A percentile compares a stretch with the other conserved stretches of the same genome.
phyloP scores from a whole-genome alignment of 64 coral and sea anemone genomes.

The Montipora efflorescens region DNA sequence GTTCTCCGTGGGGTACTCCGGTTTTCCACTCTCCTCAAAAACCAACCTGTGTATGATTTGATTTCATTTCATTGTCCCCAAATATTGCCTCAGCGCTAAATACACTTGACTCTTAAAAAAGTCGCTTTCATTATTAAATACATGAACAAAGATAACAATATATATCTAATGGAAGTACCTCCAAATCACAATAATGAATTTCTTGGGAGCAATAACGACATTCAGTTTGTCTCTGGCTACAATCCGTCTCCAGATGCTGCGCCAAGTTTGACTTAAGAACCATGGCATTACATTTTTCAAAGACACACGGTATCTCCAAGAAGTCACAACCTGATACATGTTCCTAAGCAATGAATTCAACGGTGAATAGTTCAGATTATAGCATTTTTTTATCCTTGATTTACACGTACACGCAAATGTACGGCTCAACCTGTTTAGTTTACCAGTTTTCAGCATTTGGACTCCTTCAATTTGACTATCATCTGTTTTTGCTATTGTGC shows the following conservation, averaged over 20 bases:
- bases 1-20: too few relatives aligned
- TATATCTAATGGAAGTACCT: slow-evolving; percentile 26
- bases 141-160: not conserved
- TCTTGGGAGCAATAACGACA: slow-evolving; percentile 41
- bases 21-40: too few relatives aligned
- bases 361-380: not conserved
- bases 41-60: too few relatives aligned
- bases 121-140: too few relatives aligned
- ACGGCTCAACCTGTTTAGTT: too few relatives aligned
- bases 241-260: slow-evolving; percentile 52
- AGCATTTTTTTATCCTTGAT: not conserved
- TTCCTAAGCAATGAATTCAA: not conserved
- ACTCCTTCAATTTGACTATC: too few relatives aligned
- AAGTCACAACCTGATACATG: slow-evolving; percentile 38
- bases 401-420: too few relatives aligned
- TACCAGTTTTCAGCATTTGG: too few relatives aligned
- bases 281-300: slow-evolving; percentile 23
- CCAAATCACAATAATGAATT: not conserved
- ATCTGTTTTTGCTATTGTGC: too few relatives aligned
- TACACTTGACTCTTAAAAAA: too few relatives aligned
- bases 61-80: too few relatives aligned
- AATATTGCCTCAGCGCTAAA: too few relatives aligned
- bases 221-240: slow-evolving; percentile 5
- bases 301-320: slow-evolving; percentile 35
- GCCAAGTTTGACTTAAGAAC: not conserved